These are phyloP conservation scores for Himalopsyche japonica DNA, from an alignment of 2,888 invertebrate species.

Conservation along the genomic window DNA sequence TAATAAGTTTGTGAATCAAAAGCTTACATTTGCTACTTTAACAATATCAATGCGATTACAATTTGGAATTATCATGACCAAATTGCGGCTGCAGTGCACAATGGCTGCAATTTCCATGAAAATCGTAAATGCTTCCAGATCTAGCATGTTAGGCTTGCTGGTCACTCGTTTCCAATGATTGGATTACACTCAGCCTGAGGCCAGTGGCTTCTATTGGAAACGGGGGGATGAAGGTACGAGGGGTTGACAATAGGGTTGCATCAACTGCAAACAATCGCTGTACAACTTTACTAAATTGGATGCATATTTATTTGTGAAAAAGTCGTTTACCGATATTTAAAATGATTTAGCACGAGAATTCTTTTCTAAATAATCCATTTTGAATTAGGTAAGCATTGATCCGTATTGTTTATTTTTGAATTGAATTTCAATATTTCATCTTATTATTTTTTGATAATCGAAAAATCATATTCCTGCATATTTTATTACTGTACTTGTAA, in stretches of 20 bases:
- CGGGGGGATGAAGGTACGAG: background rate
- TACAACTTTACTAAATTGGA: background rate
- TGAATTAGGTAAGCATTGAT: too few relatives aligned
- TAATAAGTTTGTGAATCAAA: too few relatives aligned
- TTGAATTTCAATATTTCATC: too few relatives aligned
- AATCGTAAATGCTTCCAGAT: background rate
- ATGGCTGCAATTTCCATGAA: background rate
- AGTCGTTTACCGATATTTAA: too few relatives aligned
- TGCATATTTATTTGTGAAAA: background rate
- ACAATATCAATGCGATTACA: background rate
- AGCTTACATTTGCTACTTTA: too few relatives aligned
- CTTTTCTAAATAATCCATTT: too few relatives aligned
- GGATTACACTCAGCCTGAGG: slow-evolving; percentile 58
- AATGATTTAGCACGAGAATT: too few relatives aligned
- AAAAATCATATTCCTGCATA: too few relatives aligned
- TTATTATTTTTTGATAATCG: too few relatives aligned
- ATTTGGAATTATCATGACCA: background rate
- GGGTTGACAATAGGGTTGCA: background rate
- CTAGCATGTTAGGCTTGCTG: slow-evolving; percentile 5
- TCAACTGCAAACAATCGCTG: background rate
- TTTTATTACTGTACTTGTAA: too few relatives aligned
- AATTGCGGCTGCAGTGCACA: background rate
- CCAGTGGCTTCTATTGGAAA: background rate
- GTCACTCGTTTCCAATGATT: slow-evolving; percentile 56
- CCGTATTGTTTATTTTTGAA: too few relatives aligned